Evolutionary conservation across 2,888 invertebrate species (phyloP).

Genomic region (Dioctria rufipes): DNA sequence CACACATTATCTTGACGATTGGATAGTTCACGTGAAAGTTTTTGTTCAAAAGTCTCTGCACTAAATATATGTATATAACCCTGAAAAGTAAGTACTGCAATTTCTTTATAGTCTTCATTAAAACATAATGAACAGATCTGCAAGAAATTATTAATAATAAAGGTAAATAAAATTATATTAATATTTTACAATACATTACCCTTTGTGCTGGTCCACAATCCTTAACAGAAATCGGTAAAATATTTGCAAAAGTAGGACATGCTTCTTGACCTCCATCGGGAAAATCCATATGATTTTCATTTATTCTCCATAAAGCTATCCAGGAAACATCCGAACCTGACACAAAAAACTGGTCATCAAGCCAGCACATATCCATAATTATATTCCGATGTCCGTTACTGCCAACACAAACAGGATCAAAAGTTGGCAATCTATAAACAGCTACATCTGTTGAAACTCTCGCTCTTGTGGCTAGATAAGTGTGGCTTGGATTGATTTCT

Average conservation of each 20-base stretch:
- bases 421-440: conserved; percentile 88
- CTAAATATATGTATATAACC: conserved; percentile 96
- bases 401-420: too few relatives aligned
- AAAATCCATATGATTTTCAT: too few relatives aligned
- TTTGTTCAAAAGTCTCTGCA: too few relatives aligned
- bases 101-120: conserved; percentile 87
- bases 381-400: conserved; percentile 94
- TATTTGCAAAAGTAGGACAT: conserved; percentile 73
- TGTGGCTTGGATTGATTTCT: conserved; percentile 93
- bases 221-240: too few relatives aligned
- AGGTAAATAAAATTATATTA: background rate
- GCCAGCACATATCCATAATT: conserved; percentile 92
- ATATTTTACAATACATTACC: conserved; percentile 66
- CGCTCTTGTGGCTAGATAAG: conserved; percentile 92
- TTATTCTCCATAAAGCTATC: too few relatives aligned
- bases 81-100: conserved; percentile 92
- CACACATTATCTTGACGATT: conserved; percentile 95
- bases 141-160: too few relatives aligned
- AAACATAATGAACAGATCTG: conserved; percentile 88
- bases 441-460: conserved; percentile 94
- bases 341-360: conserved; percentile 95
- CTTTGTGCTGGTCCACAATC: conserved; percentile 83
- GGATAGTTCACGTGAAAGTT: conserved; percentile 87
- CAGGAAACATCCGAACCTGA: conserved; percentile 94
- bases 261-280: too few relatives aligned